These are phyloP conservation scores for Neodiprion pinetum DNA, from an alignment of 1,140 invertebrate species.

Conservation along the genomic window DNA sequence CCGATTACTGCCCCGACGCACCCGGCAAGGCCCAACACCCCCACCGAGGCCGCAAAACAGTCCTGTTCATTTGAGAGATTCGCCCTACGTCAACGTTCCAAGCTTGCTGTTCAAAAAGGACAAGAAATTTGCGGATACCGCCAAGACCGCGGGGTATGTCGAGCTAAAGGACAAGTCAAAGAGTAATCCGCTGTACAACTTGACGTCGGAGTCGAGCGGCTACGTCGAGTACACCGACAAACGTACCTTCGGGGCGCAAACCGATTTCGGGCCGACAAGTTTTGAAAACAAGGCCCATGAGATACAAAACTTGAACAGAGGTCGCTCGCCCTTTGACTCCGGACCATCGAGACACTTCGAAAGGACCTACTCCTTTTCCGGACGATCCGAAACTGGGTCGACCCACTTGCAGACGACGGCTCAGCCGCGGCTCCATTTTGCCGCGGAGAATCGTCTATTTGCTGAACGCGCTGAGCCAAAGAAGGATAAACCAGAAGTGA, in stretches of 20 bases:
- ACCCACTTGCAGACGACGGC: constrained; percentile 36
- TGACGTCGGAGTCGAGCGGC: constrained; percentile 55
- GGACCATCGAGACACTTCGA: constrained; percentile 43
- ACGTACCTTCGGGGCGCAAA: constrained; percentile 35
- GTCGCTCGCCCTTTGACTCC: constrained; percentile 41
- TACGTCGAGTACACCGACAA: constrained; percentile 56
- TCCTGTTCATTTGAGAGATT: constrained; percentile 41
- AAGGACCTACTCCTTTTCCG: constrained; percentile 42
- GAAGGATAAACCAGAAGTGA: constrained; percentile 45
- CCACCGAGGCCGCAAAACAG: constrained; percentile 57
- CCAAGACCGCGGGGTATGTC: constrained; percentile 51
- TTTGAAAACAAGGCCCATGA: constrained; percentile 34
- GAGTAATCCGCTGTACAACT: constrained; percentile 48
- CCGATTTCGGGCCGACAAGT: constrained; percentile 37
- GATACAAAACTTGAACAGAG: constrained; percentile 30
- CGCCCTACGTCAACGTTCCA: constrained; percentile 62
- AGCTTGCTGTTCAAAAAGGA: constrained; percentile 56
- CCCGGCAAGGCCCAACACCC: constrained; percentile 65
- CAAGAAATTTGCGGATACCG: constrained; percentile 47
- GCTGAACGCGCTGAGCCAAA: constrained; percentile 37
- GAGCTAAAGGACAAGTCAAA: constrained; percentile 48
- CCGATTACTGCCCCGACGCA: constrained; percentile 68
- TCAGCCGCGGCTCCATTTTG: constrained; percentile 33
- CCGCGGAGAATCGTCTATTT: constrained; percentile 30
- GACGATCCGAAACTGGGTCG: constrained; percentile 5